Evolutionary conservation across 2,113 vertebrate genomes (phyloP).

Genomic region (Tachysurus vachellii): DNA sequence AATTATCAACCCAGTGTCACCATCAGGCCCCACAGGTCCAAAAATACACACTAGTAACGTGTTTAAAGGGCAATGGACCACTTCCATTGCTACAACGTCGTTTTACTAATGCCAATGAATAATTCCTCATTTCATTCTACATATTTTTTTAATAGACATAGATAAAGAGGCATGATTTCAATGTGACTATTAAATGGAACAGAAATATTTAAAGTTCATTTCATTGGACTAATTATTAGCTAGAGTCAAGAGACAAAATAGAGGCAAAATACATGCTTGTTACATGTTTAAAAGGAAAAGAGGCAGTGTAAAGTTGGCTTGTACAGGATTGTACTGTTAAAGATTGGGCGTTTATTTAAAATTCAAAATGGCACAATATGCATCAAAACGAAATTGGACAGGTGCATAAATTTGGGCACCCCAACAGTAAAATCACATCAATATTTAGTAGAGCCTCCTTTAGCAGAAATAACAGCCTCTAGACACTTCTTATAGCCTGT

Average conservation of each 20-base stretch:
- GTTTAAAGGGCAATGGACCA: slow-evolving; percentile 3
- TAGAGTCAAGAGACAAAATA: slow-evolving; percentile 4
- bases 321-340: background rate
- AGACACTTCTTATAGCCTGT: too few relatives aligned
- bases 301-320: too few relatives aligned
- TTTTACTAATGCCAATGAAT: background rate
- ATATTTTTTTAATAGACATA: background rate
- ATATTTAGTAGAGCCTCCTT: too few relatives aligned
- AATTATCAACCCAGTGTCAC: slow-evolving; percentile 65
- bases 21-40: slow-evolving; percentile 21
- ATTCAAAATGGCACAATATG: too few relatives aligned
- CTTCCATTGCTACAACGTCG: background rate
- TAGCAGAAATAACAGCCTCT: too few relatives aligned
- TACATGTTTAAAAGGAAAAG: slow-evolving; percentile 8
- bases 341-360: background rate
- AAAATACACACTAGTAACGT: background rate
- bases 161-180: slow-evolving; percentile 67
- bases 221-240: slow-evolving; percentile 70
- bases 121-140: background rate
- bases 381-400: too few relatives aligned
- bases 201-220: slow-evolving; percentile 75
- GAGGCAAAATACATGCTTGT: background rate
- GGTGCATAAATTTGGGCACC: too few relatives aligned
- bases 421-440: too few relatives aligned
- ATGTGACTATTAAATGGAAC: slow-evolving; percentile 61